phyloP scores from a whole-genome alignment of 2,113 vertebrate genomes.

The Engraulis encrasicolus region DNA sequence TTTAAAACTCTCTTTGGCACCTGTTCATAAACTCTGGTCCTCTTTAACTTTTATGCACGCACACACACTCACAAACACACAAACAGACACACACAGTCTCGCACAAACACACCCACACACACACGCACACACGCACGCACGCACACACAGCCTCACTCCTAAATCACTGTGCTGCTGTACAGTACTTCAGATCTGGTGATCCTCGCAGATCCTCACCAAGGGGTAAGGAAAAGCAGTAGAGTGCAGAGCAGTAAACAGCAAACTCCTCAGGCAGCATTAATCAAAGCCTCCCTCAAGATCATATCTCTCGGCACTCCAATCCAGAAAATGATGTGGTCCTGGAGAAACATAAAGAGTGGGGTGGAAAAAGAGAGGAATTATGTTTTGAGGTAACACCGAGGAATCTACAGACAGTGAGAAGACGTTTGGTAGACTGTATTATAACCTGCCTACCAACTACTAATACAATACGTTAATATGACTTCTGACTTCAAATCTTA shows the following conservation, averaged over 20 bases:
- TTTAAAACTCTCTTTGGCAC: conserved; percentile 39
- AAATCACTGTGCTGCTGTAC: conserved; percentile 54
- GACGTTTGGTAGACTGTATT: no score
- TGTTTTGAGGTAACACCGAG: no score
- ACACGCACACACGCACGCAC: conserved; percentile 45
- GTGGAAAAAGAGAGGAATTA: background rate
- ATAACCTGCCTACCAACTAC: no score
- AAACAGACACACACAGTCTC: conserved; percentile 40
- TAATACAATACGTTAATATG: no score
- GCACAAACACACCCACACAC: conserved; percentile 33
- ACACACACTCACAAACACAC: conserved; percentile 46
- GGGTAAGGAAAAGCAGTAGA: conserved; percentile 40
- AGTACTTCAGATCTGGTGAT: conserved; percentile 45
- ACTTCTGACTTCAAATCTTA: no score
- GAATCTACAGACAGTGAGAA: no score
- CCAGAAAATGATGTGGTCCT: conserved; percentile 63
- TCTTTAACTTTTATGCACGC: background rate
- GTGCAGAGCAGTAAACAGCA: conserved; percentile 38
- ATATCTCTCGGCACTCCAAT: conserved; percentile 57
- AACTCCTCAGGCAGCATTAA: conserved; percentile 52
- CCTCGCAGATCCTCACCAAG: conserved; percentile 44
- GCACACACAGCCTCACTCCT: conserved; percentile 44
- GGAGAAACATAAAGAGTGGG: conserved; percentile 5
- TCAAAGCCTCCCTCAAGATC: conserved; percentile 47
- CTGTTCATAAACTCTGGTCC: conserved; percentile 16